Evolutionary conservation across 2,797 vertebrate genomes (phyloP), one percentile per base, ranked within the genome.

Genomic region (Fistularia tabacaria): DNA sequence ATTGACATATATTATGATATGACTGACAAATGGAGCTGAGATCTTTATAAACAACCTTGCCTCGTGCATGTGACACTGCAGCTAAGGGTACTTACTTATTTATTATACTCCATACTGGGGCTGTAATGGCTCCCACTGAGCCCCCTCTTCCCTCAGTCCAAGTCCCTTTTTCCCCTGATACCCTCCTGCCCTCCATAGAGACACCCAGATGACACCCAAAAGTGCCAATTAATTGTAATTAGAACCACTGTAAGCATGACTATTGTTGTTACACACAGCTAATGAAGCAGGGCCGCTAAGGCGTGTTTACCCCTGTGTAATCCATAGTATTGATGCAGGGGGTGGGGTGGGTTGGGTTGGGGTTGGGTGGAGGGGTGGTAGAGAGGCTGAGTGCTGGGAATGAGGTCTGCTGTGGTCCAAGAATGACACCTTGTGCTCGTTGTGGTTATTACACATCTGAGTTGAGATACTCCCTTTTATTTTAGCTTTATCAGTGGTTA

Each of bases 221-320:
- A 79, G 84, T 80, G 69, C 51, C 68, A 81, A 62, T 86, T 85
- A 83, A 80, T 85, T 82, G 79, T 83, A 87, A 89, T 87, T 85
- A 78, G 81, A 83, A 76, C 64, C 56, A 58, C 64, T 68, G 71
- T 76, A 74, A 74, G 73, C 66, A 43, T 77, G 82, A 75, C 76
- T 80, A 77, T 79, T 86, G 65, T 74, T 80, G 72, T 74, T 79
- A 43, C 38, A 40, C 58, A 72, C 51, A 36, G 48, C 77, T 88
- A 87, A 84, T 89, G 80, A 88, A 86, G 84, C 76, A 54, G 62
- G 64, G 68, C 76, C 81, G 64, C 66, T 25, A 36, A 9, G 8
- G 53, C 71, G 69, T 77, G 56, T 79, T 85, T 83, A 76, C 73
- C 70, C 59, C 57, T 7, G 41, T 66, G 66, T 81, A 80, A 88